Percentiles rank a stretch among this genome's conserved stretches.
These are phyloP conservation scores for Pseudomugil tenellus DNA, from an alignment of 2,797 vertebrate genomes.

Conservation along the genomic window DNA sequence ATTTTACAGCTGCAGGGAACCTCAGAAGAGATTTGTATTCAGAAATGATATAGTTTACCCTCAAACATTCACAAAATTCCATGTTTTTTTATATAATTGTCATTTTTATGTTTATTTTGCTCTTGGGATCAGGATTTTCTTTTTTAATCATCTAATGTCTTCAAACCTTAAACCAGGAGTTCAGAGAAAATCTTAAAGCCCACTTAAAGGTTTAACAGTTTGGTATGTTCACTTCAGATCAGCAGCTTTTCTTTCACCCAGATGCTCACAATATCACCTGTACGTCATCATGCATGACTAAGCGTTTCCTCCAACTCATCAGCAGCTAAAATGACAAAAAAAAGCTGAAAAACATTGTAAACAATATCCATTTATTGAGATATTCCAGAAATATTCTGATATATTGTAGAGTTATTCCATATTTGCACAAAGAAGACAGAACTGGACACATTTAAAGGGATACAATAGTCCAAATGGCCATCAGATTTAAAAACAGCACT, in stretches of 20 bases:
- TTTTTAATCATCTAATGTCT: no score
- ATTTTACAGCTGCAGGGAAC: no score
- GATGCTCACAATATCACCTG: not conserved
- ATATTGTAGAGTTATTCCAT: slow-evolving; percentile 42
- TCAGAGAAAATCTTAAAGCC: no score
- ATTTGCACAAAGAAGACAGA: slow-evolving; percentile 53
- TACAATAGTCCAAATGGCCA: slow-evolving; percentile 8
- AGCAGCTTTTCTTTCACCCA: not conserved
- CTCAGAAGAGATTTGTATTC: not conserved
- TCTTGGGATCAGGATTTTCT: no score
- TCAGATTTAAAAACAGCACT: not conserved
- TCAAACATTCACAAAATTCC: not conserved
- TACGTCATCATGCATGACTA: not conserved
- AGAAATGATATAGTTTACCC: no score
- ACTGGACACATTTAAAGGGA: slow-evolving; percentile 56
- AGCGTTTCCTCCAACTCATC: not conserved
- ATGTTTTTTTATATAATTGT: not conserved
- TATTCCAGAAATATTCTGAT: slow-evolving; percentile 60
- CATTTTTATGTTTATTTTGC: not conserved
- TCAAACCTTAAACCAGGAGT: no score
- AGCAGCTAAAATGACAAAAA: not conserved
- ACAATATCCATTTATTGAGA: slow-evolving; percentile 64
- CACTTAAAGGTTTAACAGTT: no score
- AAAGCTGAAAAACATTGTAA: slow-evolving; percentile 17
- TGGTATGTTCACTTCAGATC: not conserved